phyloP scores from a whole-genome alignment of 2,888 invertebrate genomes.

The Polietes domitor region DNA sequence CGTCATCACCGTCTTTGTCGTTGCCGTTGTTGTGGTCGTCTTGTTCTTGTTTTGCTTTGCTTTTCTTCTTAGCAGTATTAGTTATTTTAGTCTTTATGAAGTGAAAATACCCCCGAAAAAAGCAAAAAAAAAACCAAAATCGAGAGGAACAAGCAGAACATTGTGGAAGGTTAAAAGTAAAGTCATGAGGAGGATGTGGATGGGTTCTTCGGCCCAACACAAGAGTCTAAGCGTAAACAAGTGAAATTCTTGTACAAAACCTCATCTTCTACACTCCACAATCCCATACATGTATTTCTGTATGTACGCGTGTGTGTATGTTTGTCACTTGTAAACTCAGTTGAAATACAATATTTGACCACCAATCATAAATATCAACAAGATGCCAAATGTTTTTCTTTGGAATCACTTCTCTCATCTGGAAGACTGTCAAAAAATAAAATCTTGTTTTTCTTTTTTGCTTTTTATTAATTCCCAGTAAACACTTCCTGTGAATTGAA shows the following conservation, averaged over 20 bases:
- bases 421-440: too few species aligned
- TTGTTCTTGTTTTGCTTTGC: not conserved
- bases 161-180: not conserved
- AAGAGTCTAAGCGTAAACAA: not conserved
- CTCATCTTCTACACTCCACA: not conserved
- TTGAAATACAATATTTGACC: not conserved
- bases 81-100: conserved; percentile 41
- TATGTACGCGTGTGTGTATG: not conserved
- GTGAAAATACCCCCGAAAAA: conserved; percentile 32
- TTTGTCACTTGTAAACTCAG: not conserved
- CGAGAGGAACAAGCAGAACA: not conserved
- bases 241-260: not conserved
- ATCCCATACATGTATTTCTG: not conserved
- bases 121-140: not conserved
- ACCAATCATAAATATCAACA: conserved; percentile 4
- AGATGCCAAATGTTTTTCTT: not conserved
- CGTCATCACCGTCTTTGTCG: not conserved
- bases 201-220: not conserved
- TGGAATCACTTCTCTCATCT: too few species aligned
- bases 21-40: not conserved
- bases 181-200: not conserved
- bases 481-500: too few species aligned
- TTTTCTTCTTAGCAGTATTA: conserved; percentile 23
- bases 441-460: too few species aligned
- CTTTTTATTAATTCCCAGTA: too few species aligned